Percentiles rank a stretch among this genome's conserved stretches.
Evolutionary conservation across 2,888 invertebrate genomes (phyloP).

Genomic region (Amphipoea lucens): DNA sequence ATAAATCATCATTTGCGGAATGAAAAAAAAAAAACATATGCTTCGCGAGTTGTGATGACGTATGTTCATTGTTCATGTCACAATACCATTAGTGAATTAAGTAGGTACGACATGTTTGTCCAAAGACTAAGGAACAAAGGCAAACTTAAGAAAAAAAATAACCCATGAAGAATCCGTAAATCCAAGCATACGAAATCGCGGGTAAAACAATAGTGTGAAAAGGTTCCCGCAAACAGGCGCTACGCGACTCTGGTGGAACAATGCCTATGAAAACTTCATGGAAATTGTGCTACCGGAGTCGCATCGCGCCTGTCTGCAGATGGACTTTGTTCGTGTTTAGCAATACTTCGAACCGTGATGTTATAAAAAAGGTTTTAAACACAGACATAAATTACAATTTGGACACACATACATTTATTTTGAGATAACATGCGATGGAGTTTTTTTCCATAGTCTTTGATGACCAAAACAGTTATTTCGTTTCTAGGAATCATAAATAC

Average conservation of each 20-base stretch:
- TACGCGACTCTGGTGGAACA: neutral
- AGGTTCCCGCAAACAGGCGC: neutral
- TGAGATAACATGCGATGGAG: conserved; percentile 17
- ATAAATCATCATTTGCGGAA: conserved; percentile 23
- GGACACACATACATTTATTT: conserved; percentile 22
- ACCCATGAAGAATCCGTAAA: neutral
- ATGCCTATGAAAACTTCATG: neutral
- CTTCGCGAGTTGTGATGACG: conserved; percentile 28
- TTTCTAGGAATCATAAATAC: conserved; percentile 40
- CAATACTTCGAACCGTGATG: conserved; percentile 1
- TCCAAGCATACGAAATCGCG: neutral
- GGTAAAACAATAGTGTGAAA: neutral
- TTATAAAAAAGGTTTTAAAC: conserved; percentile 28
- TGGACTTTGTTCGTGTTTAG: conserved; percentile 2
- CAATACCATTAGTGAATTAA: conserved; percentile 24
- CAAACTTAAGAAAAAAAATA: neutral
- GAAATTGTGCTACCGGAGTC: neutral
- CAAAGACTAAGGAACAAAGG: neutral
- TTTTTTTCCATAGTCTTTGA: conserved; percentile 19
- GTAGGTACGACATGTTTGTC: conserved; percentile 6
- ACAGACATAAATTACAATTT: conserved; percentile 23
- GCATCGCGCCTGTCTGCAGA: neutral
- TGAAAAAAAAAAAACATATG: conserved; percentile 6
- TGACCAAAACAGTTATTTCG: conserved; percentile 40
- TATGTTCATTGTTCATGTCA: conserved; percentile 40